phyloP scores from a whole-genome alignment of 2,888 invertebrate species.

The Ctenicera cuprea region DNA sequence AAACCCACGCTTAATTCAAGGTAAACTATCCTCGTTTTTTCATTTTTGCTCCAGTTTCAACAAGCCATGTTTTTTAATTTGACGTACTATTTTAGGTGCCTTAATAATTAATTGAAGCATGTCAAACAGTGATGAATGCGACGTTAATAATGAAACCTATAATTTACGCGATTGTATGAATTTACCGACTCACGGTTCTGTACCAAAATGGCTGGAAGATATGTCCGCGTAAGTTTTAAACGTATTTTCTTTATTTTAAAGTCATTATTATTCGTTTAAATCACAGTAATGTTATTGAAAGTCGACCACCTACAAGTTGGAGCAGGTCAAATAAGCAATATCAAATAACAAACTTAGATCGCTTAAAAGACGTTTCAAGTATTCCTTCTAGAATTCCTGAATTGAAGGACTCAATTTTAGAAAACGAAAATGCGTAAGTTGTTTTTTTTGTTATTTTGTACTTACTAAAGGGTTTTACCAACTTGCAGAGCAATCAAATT shows the following conservation, averaged over 20 bases:
- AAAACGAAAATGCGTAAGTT: constrained; percentile 42
- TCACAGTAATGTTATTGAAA: constrained; percentile 31
- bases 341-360: constrained; percentile 33
- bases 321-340: constrained; percentile 21
- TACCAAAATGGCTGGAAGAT: constrained; percentile 71
- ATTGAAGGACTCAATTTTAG: constrained; percentile 4
- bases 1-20: neutral
- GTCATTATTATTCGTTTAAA: constrained; percentile 6
- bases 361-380: constrained; percentile 28
- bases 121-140: constrained; percentile 43
- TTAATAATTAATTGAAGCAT: constrained; percentile 46
- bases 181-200: constrained; percentile 40
- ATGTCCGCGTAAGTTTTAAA: constrained; percentile 67
- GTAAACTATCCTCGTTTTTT: neutral
- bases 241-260: neutral
- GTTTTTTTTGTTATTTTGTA: neutral
- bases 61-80: neutral
- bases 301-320: neutral
- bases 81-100: constrained; percentile 5
- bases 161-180: constrained; percentile 29
- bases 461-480: neutral
- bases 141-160: constrained; percentile 35
- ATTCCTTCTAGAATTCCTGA: constrained; percentile 40
- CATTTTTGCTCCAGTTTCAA: neutral
- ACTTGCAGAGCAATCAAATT: constrained; percentile 58